phyloP scores from a whole-genome alignment of 2,888 invertebrate genomes.

The Prosapia bicincta region DNA sequence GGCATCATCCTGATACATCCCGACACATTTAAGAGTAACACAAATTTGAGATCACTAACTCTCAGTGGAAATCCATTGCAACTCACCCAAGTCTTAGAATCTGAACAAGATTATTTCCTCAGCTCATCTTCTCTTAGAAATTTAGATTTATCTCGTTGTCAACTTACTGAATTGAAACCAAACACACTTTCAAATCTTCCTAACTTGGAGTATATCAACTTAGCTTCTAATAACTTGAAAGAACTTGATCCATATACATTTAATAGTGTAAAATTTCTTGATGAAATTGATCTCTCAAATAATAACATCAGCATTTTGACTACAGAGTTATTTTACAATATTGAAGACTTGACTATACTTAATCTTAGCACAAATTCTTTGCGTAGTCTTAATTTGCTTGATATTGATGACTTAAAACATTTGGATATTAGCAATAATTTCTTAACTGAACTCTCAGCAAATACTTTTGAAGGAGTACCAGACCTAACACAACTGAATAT shows the following conservation, averaged over 20 bases:
- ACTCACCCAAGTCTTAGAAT: constrained; percentile 47
- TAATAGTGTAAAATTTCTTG: constrained; percentile 51
- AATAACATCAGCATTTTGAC: constrained; percentile 64
- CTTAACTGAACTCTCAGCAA: constrained; percentile 60
- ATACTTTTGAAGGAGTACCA: constrained; percentile 59
- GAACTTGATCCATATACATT: constrained; percentile 60
- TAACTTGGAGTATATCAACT: constrained; percentile 62
- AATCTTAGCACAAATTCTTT: constrained; percentile 67
- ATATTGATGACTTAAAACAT: constrained; percentile 59
- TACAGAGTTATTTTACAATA: constrained; percentile 61
- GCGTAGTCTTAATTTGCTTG: constrained; percentile 57
- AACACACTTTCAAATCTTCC: constrained; percentile 62
- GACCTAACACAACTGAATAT: constrained; percentile 59
- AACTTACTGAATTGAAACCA: constrained; percentile 60
- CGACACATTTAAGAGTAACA: constrained; percentile 65
- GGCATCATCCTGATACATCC: constrained; percentile 63
- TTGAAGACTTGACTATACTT: constrained; percentile 62
- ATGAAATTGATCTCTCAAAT: constrained; percentile 68
- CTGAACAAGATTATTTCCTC: constrained; percentile 48
- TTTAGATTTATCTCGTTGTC: constrained; percentile 67
- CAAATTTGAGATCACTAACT: constrained; percentile 61
- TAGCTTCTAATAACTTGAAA: constrained; percentile 63
- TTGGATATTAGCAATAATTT: constrained; percentile 67
- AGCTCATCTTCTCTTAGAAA: constrained; percentile 64
- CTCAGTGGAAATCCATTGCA: constrained; percentile 63